These are phyloP conservation scores for Siderastrea siderea DNA, from an alignment of 92 coral and sea anemone genomes.

Conservation along the genomic window DNA sequence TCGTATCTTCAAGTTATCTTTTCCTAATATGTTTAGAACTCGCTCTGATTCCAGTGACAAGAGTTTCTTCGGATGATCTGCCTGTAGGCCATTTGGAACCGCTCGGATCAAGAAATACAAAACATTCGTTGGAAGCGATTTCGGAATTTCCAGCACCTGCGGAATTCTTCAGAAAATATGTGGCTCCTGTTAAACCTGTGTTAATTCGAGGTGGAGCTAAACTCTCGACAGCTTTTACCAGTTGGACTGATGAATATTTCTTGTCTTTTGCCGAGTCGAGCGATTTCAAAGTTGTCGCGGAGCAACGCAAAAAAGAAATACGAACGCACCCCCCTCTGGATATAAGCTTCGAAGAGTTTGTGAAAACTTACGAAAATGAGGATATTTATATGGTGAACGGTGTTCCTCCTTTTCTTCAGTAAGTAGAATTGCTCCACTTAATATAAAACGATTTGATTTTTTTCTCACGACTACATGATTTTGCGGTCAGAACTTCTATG, in stretches of 20 bases:
- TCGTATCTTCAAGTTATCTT: background rate
- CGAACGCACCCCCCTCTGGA: slow-evolving; percentile 81
- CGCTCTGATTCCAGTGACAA: slow-evolving; percentile 26
- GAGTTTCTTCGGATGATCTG: slow-evolving; percentile 25
- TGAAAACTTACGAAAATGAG: slow-evolving; percentile 68
- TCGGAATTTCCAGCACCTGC: slow-evolving; percentile 77
- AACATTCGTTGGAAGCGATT: slow-evolving; percentile 70
- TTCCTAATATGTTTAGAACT: slow-evolving; percentile 22
- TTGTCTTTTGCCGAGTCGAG: slow-evolving; percentile 79
- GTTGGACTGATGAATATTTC: slow-evolving; percentile 95
- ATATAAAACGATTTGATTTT: too few species aligned
- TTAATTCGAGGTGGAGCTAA: slow-evolving; percentile 93
- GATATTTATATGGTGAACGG: slow-evolving; percentile 98
- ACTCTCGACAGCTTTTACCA: slow-evolving; percentile 83
- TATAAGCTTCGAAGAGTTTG: slow-evolving; percentile 83
- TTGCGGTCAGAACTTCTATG: too few species aligned
- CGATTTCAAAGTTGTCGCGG: slow-evolving; percentile 70
- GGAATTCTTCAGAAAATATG: slow-evolving; percentile 85
- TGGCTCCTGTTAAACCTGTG: slow-evolving; percentile 78
- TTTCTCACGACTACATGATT: too few species aligned
- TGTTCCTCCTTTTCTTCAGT: slow-evolving; percentile 93
- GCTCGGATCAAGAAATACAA: slow-evolving; percentile 77
- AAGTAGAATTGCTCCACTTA: slow-evolving; percentile 41
- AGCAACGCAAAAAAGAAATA: slow-evolving; percentile 95
- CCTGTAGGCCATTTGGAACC: slow-evolving; percentile 90